Evolutionary conservation across 2,113 vertebrate genomes (phyloP).

Genomic region (Bungarus multicinctus): DNA sequence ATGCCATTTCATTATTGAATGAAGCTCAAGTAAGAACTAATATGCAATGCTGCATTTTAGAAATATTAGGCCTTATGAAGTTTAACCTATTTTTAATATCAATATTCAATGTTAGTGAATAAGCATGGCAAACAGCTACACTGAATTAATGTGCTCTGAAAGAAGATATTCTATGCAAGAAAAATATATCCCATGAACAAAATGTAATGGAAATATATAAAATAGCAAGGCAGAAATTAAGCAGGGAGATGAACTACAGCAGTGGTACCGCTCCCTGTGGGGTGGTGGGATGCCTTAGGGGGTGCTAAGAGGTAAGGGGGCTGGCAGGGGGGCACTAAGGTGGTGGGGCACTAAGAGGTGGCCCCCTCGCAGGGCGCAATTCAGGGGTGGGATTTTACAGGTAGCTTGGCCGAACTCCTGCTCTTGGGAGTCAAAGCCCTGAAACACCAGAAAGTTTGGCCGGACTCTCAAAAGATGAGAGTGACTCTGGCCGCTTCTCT

Average conservation of each 20-base stretch:
- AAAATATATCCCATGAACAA: neutral
- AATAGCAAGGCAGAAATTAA: neutral
- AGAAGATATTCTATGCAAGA: neutral
- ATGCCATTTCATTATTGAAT: neutral
- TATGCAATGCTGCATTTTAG: neutral
- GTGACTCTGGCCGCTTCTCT: no score
- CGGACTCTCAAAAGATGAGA: no score
- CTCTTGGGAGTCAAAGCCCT: no score
- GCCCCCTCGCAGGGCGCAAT: no score
- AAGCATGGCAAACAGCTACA: neutral
- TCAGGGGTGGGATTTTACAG: no score
- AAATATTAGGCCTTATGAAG: neutral
- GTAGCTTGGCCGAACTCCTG: no score
- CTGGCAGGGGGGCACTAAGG: no score
- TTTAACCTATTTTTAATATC: neutral
- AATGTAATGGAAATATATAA: neutral
- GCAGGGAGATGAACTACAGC: neutral
- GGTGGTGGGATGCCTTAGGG: no score
- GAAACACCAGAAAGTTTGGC: no score
- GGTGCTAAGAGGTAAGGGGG: no score
- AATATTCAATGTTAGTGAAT: neutral
- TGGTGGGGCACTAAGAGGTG: no score
- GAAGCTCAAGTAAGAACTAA: neutral
- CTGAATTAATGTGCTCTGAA: neutral
- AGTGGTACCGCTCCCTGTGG: no score